Conservation (phyloP, 2,888 invertebrate species). For the Willowsia nigromaculata region DNA sequence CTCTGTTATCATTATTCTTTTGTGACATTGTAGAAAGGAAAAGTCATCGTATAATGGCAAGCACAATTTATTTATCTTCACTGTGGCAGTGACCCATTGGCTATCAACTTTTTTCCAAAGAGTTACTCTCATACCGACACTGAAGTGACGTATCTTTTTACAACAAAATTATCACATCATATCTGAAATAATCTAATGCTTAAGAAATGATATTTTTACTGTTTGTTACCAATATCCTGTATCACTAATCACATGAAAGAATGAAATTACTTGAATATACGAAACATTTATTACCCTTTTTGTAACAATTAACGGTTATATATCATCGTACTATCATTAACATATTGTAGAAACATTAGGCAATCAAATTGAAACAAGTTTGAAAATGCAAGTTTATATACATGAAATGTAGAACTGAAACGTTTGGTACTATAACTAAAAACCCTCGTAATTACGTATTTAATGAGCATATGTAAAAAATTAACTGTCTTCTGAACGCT, state of each 20-base stretch:
- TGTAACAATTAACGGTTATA: background rate
- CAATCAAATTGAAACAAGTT: slow-evolving; percentile 40
- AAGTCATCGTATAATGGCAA: background rate
- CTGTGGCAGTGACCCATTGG: background rate
- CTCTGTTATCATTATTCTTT: background rate
- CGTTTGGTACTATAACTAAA: slow-evolving; percentile 38
- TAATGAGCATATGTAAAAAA: background rate
- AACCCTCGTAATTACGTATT: background rate
- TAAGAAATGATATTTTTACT: slow-evolving; percentile 58
- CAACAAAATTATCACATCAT: slow-evolving; percentile 46
- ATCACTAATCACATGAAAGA: slow-evolving; percentile 28
- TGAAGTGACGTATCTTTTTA: background rate
- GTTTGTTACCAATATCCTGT: slow-evolving; percentile 61
- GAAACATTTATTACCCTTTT: slow-evolving; percentile 39
- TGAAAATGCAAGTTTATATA: background rate
- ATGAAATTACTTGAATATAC: slow-evolving; percentile 40
- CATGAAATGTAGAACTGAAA: slow-evolving; percentile 42
- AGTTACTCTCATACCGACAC: background rate
- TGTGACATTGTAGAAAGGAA: background rate
- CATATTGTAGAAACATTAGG: slow-evolving; percentile 33
- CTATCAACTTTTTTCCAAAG: background rate
- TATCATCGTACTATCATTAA: background rate
- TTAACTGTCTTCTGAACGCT: background rate
- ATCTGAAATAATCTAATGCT: slow-evolving; percentile 45
- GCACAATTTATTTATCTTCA: background rate